Percentiles rank a stretch among this genome's conserved stretches.
phyloP scores from a whole-genome alignment of 1,140 invertebrate species.

The Drosophila biarmipes region DNA sequence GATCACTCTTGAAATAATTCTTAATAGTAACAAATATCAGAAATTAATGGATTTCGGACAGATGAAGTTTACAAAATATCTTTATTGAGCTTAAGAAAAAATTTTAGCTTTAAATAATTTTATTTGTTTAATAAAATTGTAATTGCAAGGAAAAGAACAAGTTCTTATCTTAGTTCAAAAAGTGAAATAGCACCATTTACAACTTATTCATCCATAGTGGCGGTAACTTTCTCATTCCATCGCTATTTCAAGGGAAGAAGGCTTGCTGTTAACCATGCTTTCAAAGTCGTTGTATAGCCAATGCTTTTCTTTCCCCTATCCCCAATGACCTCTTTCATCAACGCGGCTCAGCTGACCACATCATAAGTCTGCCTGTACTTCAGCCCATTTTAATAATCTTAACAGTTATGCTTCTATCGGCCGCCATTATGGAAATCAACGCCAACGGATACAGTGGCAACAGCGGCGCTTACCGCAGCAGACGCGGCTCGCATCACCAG shows the following conservation, averaged over 20 bases:
- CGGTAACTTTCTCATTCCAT: too few relatives aligned
- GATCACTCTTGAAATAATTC: too few relatives aligned
- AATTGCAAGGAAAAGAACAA: too few relatives aligned
- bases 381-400: conserved; percentile 72
- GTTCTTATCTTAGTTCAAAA: too few relatives aligned
- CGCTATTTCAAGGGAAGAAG: too few relatives aligned
- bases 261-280: background rate
- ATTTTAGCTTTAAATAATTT: too few relatives aligned
- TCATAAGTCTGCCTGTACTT: conserved; percentile 61
- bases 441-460: conserved; percentile 59
- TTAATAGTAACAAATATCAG: too few relatives aligned
- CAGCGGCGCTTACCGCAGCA: conserved; percentile 22
- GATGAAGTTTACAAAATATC: too few relatives aligned
- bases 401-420: conserved; percentile 60
- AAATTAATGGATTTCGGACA: too few relatives aligned
- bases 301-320: background rate
- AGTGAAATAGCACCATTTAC: background rate
- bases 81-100: too few relatives aligned
- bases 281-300: background rate
- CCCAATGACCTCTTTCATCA: conserved; percentile 11
- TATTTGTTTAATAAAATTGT: too few relatives aligned
- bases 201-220: background rate
- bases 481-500: conserved; percentile 30
- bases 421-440: conserved; percentile 77
- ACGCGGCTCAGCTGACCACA: conserved; percentile 52